Base-by-base conservation (phyloP, 2,888 invertebrate species). In the Tolmerus cingulatus region DNA sequence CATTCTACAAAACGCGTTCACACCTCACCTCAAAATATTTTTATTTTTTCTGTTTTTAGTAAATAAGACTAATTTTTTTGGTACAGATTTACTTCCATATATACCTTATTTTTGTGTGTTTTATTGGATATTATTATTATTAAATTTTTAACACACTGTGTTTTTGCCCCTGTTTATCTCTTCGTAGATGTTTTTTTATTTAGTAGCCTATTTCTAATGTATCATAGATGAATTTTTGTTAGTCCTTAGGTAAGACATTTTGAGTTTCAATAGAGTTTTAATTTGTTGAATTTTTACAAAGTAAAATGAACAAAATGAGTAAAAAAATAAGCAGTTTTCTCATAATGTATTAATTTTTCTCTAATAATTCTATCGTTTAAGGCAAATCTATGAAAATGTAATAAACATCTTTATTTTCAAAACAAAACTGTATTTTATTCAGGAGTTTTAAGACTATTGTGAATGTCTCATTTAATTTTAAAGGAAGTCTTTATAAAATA, bases 391-490 rank as follows among this genome's bases (percentile, higher is more conserved):
- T 66, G 66, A 66, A 51, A 66, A 37, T 82, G 66, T 82, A 82
- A 51, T 82, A 82, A 82, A 82, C 34, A 40, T 82, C 27, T 82
- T 82, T 82, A 82, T 82, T 66, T 66, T 82, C 46, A 81, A 81
- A 51, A 30, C 27, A 14, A 55, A 27, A 34, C 14, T 37, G 34
- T 37, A 40, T 76, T 76, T 76, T 76, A 16, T 12, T 16, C 0
- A 43, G 9, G 37, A 37, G 37, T 37, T 37, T 37, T 5, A n/a
- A n/a, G n/a, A n/a, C n/a, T n/a, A n/a, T n/a, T n/a, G n/a, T n/a
- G 34, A 7, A 34, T 34, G 7, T 34, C 34, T 34, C 7, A 0
- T 7, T 34, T 1, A 34, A 7, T 34, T 34, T 34, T 34, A 5
- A 3, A 3, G 4, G 34, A 0, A 3, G 4, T 34, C 34, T 5